A percentile compares a stretch with the other conserved stretches of the same genome.
Evolutionary conservation across 2,888 invertebrate genomes (phyloP).

Genomic region (Isotomurus palustris): DNA sequence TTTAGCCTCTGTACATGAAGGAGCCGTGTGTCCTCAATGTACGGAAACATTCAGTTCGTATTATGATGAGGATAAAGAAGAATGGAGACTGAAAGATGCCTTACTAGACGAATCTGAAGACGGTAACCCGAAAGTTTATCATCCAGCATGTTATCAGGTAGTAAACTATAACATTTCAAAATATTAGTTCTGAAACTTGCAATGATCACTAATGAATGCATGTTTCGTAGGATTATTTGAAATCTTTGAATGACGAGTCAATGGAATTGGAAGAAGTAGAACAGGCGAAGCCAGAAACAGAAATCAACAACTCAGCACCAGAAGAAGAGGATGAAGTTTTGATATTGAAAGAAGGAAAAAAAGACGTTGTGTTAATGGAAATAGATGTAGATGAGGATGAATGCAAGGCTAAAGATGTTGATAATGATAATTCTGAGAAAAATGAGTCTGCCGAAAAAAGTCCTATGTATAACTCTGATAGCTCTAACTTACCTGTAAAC

Average conservation of each 20-base stretch:
- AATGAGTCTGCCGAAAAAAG: slow-evolving; percentile 21
- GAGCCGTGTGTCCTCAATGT: slow-evolving; percentile 78
- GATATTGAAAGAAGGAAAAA: slow-evolving; percentile 44
- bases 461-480: neutral
- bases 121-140: slow-evolving; percentile 69
- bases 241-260: slow-evolving; percentile 46
- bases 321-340: slow-evolving; percentile 44
- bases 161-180: neutral
- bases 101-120: slow-evolving; percentile 53
- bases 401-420: slow-evolving; percentile 6
- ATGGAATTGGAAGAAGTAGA: slow-evolving; percentile 49
- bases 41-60: slow-evolving; percentile 90
- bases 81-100: slow-evolving; percentile 90
- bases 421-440: slow-evolving; percentile 25
- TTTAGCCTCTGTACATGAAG: slow-evolving; percentile 56
- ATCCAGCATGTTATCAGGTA: slow-evolving; percentile 70
- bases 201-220: slow-evolving; percentile 1
- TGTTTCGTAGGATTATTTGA: slow-evolving; percentile 30
- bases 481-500: neutral
- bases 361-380: slow-evolving; percentile 55
- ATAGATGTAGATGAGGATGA: slow-evolving; percentile 62
- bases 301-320: slow-evolving; percentile 7
- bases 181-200: neutral
- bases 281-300: slow-evolving; percentile 45
- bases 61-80: slow-evolving; percentile 95